Evolutionary conservation across 2,113 vertebrate species (phyloP).

Genomic region (Rhinopithecus roxellana): DNA sequence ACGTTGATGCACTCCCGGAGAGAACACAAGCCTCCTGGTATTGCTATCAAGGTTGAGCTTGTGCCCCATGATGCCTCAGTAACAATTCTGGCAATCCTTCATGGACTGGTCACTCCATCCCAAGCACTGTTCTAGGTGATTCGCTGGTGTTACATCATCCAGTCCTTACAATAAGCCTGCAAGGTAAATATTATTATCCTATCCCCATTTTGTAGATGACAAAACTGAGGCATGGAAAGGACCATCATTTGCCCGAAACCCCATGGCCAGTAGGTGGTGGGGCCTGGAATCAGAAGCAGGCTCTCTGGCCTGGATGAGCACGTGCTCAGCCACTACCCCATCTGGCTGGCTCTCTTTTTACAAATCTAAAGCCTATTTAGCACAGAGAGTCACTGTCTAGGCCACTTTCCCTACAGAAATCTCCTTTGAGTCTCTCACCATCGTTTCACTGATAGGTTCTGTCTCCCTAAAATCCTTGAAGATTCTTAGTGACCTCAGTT

Average conservation of each 20-base stretch:
- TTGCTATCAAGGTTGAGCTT: not conserved
- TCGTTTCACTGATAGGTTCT: not conserved
- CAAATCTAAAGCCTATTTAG: not conserved
- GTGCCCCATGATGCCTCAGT: not conserved
- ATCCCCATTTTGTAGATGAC: not conserved
- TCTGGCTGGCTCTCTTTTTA: not conserved
- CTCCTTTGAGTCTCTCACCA: not conserved
- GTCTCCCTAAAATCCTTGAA: not conserved
- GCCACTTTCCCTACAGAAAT: not conserved
- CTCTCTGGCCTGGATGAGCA: not conserved
- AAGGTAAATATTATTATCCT: not conserved
- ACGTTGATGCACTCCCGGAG: not conserved
- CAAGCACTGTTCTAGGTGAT: not conserved
- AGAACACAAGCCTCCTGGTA: fast-evolving
- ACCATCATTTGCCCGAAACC: not conserved
- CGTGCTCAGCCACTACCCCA: not conserved
- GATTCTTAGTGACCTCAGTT: not conserved
- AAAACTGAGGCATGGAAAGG: not conserved
- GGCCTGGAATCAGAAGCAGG: not conserved
- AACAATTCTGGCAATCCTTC: not conserved
- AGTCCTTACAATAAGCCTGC: not conserved
- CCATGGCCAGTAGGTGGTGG: not conserved
- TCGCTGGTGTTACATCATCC: not conserved
- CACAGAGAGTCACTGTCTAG: not conserved
- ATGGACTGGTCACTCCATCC: too few species aligned